A percentile compares a stretch with the other conserved stretches of the same genome.
Evolutionary conservation across 1,140 invertebrate genomes (phyloP).

Genomic region (Drosophila miranda): DNA sequence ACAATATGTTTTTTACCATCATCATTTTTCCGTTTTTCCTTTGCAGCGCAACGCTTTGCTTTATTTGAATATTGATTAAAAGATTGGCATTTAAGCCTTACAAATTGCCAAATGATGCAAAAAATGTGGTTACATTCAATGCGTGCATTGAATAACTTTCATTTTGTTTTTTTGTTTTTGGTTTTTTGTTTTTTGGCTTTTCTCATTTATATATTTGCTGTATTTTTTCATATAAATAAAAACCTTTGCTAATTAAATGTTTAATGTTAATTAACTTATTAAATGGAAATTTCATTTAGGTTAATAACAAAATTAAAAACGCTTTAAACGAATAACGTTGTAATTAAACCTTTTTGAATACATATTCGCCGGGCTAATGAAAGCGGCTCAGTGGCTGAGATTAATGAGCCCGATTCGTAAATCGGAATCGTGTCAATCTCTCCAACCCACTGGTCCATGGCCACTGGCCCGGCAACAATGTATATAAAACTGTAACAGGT

Average conservation of each 20-base stretch:
- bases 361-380: slow-evolving; percentile 19
- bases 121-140: slow-evolving; percentile 37
- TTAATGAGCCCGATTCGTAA: slow-evolving; percentile 21
- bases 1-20: slow-evolving; percentile 37
- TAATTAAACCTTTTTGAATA: slow-evolving; percentile 27
- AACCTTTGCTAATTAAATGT: slow-evolving; percentile 62
- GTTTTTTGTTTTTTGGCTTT: slow-evolving; percentile 12
- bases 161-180: slow-evolving; percentile 15
- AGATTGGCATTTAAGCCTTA: slow-evolving; percentile 42
- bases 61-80: slow-evolving; percentile 56
- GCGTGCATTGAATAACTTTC: slow-evolving; percentile 30
- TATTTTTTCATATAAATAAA: neutral
- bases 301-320: slow-evolving; percentile 49
- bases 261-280: slow-evolving; percentile 69
- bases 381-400: slow-evolving; percentile 4
- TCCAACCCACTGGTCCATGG: neutral
- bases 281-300: slow-evolving; percentile 51
- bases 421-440: neutral
- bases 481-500: slow-evolving; percentile 16
- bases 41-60: slow-evolving; percentile 8
- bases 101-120: slow-evolving; percentile 48
- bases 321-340: slow-evolving; percentile 38
- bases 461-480: slow-evolving; percentile 8
- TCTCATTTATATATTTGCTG: slow-evolving; percentile 3
- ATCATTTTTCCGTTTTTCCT: slow-evolving; percentile 2